Conservation (phyloP, 2,797 vertebrate species). For the Sitta carolinensis region DNA sequence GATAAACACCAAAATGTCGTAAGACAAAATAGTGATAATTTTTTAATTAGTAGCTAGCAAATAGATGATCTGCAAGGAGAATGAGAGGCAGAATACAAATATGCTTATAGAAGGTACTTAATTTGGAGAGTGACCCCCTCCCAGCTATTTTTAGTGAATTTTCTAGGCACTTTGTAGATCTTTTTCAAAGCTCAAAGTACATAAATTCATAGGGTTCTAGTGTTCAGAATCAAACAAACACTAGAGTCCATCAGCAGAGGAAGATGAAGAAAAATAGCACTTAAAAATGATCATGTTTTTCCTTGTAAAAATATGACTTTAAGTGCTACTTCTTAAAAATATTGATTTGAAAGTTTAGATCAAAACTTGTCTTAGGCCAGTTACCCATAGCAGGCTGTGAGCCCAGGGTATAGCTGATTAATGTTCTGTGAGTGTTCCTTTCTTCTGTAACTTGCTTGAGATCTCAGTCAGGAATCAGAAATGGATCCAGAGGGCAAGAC, state of each 20-base stretch:
- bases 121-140: fast-evolving
- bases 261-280: neutral
- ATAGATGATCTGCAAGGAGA: neutral
- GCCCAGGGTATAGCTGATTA: neutral
- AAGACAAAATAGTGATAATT: neutral
- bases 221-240: neutral
- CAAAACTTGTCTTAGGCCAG: neutral
- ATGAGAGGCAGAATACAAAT: neutral
- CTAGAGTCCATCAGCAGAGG: neutral
- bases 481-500: neutral
- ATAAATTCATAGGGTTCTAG: neutral
- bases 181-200: neutral
- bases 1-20: neutral
- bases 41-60: neutral
- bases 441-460: neutral
- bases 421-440: neutral
- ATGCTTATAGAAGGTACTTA: neutral
- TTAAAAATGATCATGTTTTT: neutral
- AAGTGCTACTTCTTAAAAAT: neutral
- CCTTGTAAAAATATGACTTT: neutral
- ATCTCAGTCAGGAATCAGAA: neutral
- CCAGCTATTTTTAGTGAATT: neutral
- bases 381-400: neutral
- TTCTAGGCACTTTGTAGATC: neutral
- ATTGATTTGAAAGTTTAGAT: neutral